Percentiles rank a stretch among this genome's conserved stretches.
These are phyloP conservation scores for Chelmon rostratus DNA, from an alignment of 2,797 vertebrate genomes.

Conservation along the genomic window DNA sequence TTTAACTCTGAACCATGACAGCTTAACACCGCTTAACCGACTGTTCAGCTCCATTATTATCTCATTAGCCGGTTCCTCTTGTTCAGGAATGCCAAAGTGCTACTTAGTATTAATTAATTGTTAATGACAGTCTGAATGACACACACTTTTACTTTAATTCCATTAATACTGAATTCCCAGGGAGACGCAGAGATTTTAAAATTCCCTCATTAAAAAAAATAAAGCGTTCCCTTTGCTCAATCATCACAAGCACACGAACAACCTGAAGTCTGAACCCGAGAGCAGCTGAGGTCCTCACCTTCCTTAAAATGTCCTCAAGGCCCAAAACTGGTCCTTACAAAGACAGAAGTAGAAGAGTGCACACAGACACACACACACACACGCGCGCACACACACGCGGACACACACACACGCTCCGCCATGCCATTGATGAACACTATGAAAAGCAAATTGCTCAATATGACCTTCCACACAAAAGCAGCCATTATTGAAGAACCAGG, in stretches of 20 bases:
- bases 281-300: background rate
- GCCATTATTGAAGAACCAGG: constrained; percentile 55
- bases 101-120: constrained; percentile 64
- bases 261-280: constrained; percentile 15
- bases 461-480: constrained; percentile 73
- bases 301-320: constrained; percentile 22
- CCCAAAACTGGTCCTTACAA: constrained; percentile 7
- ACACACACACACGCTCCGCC: background rate
- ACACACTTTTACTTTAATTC: constrained; percentile 46
- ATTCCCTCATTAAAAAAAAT: constrained; percentile 29
- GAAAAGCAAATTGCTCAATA: constrained; percentile 66
- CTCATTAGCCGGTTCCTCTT: constrained; percentile 68
- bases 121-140: constrained; percentile 44
- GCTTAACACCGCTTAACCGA: constrained; percentile 62
- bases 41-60: constrained; percentile 60
- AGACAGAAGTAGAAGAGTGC: background rate
- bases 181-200: constrained; percentile 26
- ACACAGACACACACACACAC: constrained; percentile 17
- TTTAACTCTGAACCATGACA: constrained; percentile 61
- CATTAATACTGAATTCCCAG: constrained; percentile 31
- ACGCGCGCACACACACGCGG: constrained; percentile 14
- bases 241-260: background rate
- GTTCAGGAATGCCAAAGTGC: constrained; percentile 49
- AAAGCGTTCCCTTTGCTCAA: constrained; percentile 1
- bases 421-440: constrained; percentile 53